phyloP scores from a whole-genome alignment of 2,797 vertebrate genomes.

The Hippoglossus hippoglossus region DNA sequence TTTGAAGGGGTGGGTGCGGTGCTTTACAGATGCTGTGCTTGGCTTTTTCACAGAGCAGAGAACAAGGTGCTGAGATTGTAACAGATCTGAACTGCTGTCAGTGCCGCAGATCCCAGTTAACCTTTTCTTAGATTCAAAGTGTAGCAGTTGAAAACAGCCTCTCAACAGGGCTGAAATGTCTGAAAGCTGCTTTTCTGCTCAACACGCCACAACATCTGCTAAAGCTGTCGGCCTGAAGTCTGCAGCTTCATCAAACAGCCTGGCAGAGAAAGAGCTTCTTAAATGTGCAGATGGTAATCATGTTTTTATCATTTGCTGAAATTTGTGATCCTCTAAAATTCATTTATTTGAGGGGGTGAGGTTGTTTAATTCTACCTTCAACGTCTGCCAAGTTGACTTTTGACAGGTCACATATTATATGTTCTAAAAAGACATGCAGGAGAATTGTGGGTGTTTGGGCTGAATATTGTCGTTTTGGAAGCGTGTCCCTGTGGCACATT shows the following conservation, averaged over 20 bases:
- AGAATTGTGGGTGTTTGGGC: conserved; percentile 41
- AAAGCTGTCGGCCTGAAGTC: conserved; percentile 68
- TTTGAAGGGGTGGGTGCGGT: conserved; percentile 20
- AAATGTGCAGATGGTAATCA: conserved; percentile 70
- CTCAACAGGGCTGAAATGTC: conserved; percentile 52
- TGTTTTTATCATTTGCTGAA: conserved; percentile 74
- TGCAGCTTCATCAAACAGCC: conserved; percentile 72
- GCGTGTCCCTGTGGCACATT: conserved; percentile 23
- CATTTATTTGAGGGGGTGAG: conserved; percentile 61
- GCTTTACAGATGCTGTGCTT: conserved; percentile 2
- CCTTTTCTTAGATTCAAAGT: conserved; percentile 50
- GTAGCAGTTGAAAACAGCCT: conserved; percentile 50
- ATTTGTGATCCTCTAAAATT: conserved; percentile 73
- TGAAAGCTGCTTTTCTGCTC: conserved; percentile 66
- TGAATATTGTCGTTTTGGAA: conserved; percentile 52
- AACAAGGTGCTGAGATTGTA: conserved; percentile 34
- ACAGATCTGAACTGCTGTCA: conserved; percentile 40
- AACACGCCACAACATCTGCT: conserved; percentile 73
- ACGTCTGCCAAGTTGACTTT: conserved; percentile 60
- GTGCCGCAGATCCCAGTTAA: conserved; percentile 35
- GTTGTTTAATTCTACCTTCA: conserved; percentile 61
- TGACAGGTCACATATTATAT: conserved; percentile 57
- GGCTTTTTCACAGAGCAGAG: conserved; percentile 33
- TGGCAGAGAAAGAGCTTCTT: conserved; percentile 62
- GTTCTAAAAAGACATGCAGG: conserved; percentile 49